These are phyloP conservation scores for Triplophysa tibetana DNA, from an alignment of 2,113 vertebrate genomes.

Conservation along the genomic window DNA sequence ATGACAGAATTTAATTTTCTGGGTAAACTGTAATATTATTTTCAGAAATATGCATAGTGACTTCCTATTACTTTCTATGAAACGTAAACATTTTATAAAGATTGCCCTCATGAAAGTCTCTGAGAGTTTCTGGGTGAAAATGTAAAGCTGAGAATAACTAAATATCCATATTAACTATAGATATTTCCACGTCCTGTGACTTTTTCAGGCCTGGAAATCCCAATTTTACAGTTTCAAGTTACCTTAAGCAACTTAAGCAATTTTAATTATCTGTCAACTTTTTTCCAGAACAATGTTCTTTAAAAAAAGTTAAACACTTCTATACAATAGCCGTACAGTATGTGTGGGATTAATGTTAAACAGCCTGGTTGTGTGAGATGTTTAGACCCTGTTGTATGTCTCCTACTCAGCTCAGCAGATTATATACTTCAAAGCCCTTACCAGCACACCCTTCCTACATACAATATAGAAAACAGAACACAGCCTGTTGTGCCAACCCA, in stretches of 20 bases:
- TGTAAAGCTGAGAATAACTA: too few species aligned
- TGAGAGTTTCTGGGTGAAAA: too few species aligned
- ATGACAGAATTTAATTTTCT: too few species aligned
- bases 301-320: neutral
- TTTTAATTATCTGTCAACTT: neutral
- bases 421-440: slow-evolving; percentile 4
- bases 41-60: too few species aligned
- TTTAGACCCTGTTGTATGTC: slow-evolving; percentile 8
- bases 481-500: neutral
- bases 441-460: too few species aligned
- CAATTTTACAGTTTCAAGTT: neutral
- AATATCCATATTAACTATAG: too few species aligned
- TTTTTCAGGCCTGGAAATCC: neutral
- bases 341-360: slow-evolving; percentile 11
- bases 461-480: neutral
- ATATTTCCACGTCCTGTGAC: too few species aligned
- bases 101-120: too few species aligned
- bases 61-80: too few species aligned
- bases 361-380: neutral
- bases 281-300: neutral
- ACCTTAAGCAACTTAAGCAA: neutral
- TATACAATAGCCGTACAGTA: neutral
- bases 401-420: slow-evolving; percentile 7
- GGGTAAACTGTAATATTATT: too few species aligned
- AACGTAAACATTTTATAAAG: too few species aligned